Evolutionary conservation across 2,888 invertebrate species (phyloP), one percentile per base, ranked within the genome.

Genomic region (Escarpia spicata): DNA sequence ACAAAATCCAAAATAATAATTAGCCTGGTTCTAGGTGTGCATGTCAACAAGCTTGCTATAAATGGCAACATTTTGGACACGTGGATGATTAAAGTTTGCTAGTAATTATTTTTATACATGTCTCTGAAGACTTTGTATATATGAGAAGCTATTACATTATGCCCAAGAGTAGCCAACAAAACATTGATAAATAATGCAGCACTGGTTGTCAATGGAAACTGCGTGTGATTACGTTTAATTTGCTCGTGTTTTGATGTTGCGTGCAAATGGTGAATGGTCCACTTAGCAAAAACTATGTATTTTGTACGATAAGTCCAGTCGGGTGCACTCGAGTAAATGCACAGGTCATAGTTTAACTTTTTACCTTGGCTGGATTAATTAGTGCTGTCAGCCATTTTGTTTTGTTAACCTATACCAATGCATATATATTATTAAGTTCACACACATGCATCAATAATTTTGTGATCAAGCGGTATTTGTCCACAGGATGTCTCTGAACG

Each of bases 91-190:
- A 75, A 75, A 75, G 19, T 15, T 75, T 75, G 75, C 75, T 75
- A n/a, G 26, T 75, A 75, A 75, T 75, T 75, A 75, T 75, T 75
- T 75, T 75, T 26, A 75, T 75, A 75, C 75, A 75, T 26, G 75
- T 75, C 75, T 75, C 75, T 75, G 75, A 26, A 26, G 75, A n/a
- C 75, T 3, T 6, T 2, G n/a, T 19, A 75, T 26, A 75, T 75
- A 75, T 75, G 19, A 3, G n/a, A 75, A 75, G 19, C 3, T 75
- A 75, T 26, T 75, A 75, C 75, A 75, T 26, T 15, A 75, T 19
- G 75, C 75, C 75, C 75, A 75, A 75, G 75, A 75, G 75, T 19
- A 75, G n/a, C 75, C 75, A 75, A 75, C 75, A 75, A 75, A 75
- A 75, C n/a, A 75, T 26, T 75, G 19, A 75, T 75, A 26, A 75